These are phyloP conservation scores for Barnardius zonarius DNA, from an alignment of 2,113 vertebrate genomes.

Conservation along the genomic window DNA sequence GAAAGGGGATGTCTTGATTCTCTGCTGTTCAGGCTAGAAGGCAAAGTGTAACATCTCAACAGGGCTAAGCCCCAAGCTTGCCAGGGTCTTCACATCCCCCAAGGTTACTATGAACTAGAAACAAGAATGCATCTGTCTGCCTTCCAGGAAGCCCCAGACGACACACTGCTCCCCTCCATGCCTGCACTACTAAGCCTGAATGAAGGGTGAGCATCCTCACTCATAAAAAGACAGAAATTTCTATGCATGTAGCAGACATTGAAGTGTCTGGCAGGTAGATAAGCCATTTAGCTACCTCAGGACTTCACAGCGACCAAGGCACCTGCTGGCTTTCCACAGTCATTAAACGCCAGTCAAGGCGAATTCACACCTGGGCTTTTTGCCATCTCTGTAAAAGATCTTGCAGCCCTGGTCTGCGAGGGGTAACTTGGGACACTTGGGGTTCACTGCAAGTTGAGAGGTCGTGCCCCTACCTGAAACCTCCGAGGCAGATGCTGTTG, in stretches of 20 bases:
- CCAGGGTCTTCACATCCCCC: rapidly evolving
- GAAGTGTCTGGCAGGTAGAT: background rate
- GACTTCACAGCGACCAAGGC: background rate
- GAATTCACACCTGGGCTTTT: background rate
- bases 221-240: background rate
- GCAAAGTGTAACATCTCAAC: background rate
- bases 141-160: background rate
- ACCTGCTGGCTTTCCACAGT: background rate
- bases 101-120: background rate
- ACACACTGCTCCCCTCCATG: background rate
- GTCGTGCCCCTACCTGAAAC: background rate
- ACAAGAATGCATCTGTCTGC: background rate
- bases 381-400: background rate
- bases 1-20: background rate
- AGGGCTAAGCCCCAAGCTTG: background rate
- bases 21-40: background rate
- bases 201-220: background rate
- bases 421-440: background rate
- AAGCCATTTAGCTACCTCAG: background rate
- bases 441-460: background rate
- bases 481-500: background rate
- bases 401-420: background rate
- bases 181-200: rapidly evolving
- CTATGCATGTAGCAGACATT: background rate
- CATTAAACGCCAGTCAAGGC: background rate